Base-by-base conservation (phyloP, 2,888 invertebrate species). In the Heliconius ismenius region DNA sequence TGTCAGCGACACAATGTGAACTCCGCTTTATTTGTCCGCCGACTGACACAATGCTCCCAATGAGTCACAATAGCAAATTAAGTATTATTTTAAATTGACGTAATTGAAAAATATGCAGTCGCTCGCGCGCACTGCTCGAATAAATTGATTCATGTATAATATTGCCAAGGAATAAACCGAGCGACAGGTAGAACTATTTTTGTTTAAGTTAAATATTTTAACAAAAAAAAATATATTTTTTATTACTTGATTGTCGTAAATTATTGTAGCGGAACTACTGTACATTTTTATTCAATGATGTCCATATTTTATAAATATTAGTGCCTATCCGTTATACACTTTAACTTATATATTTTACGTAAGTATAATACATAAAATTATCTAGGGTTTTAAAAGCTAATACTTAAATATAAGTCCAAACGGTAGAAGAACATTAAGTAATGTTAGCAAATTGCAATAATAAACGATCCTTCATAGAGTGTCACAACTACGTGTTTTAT, bases 41-140 rank as follows among this genome's bases (percentile, higher is more conserved):
- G 85, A 85, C 88, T 90, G 92, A 89, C 92, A 92, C 92, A 92
- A 91, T 90, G 90, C 89, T 91, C 91, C 84, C 88, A 90, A 89
- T 93, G 93, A 93, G 88, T 93, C 93, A 93, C 92, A 91, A 93
- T 92, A 90, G 92, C 92, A 86, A 93, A 94, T 93, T 94, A 93
- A 92, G 93, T 92, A 94, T 93, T 93, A 93, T 93, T 93, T 93
- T 93, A 93, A 93, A 94, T 94, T 93, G 93, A 93, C 92, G 91
- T 94, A 93, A 94, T 93, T 94, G 93, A 91, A 93, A 94, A 94
- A 94, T 93, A 94, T 93, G 93, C 93, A 93, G 93, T 85, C 88
- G 89, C 88, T 90, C 89, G 92, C 89, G 90, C 88, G 85, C 87
- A 83, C 86, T 84, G 88, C 89, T 88, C 89, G 88, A 87, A 91